Conservation (phyloP, 2,888 invertebrate species). For the Crematogaster levior region DNA sequence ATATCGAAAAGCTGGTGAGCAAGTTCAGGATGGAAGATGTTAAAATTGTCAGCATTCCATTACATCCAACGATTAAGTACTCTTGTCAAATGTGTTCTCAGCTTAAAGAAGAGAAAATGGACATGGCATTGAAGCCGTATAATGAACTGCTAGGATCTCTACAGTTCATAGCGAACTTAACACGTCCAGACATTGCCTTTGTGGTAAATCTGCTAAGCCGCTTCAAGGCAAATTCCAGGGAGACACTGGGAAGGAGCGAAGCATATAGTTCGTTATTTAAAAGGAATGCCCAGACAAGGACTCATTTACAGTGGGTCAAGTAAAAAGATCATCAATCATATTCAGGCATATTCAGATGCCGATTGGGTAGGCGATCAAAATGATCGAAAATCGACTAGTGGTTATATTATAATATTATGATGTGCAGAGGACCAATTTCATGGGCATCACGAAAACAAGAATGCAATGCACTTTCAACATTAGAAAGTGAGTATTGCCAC, state of each 20-base stretch:
- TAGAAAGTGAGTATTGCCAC: neutral
- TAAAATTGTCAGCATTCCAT: neutral
- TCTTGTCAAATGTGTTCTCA: neutral
- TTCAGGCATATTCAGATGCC: neutral
- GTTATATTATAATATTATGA: neutral
- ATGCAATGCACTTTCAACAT: neutral
- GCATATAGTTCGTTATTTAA: neutral
- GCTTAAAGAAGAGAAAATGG: neutral
- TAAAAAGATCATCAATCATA: too few relatives aligned
- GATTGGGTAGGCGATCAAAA: neutral
- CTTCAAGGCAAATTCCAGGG: neutral
- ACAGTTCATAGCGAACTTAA: too few relatives aligned
- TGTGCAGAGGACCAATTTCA: neutral
- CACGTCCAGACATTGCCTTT: neutral
- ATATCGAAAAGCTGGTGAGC: neutral
- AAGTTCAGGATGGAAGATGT: neutral
- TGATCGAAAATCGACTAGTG: neutral
- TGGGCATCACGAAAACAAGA: neutral
- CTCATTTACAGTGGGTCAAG: too few relatives aligned
- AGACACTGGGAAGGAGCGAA: neutral
- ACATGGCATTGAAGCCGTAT: neutral
- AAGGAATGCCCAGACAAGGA: too few relatives aligned
- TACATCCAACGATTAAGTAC: neutral
- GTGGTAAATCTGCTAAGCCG: neutral
- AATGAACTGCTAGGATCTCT: neutral